phyloP scores from a whole-genome alignment of 2,888 invertebrate species.

The Dorcus parallelipipedus region DNA sequence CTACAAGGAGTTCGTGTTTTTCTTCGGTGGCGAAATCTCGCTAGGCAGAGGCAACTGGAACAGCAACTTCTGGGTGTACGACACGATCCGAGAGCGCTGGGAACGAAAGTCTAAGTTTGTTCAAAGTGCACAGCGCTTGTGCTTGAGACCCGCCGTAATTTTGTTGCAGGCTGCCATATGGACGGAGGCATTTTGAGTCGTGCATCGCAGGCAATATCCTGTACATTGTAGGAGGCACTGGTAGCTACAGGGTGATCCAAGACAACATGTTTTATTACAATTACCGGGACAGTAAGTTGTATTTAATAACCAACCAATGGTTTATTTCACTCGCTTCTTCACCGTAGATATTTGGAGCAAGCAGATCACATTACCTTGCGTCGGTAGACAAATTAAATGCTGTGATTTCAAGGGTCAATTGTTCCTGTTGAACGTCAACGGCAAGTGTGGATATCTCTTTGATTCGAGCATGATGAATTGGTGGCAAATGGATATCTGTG shows the following conservation, averaged over 20 bases:
- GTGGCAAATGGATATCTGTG: slow-evolving; percentile 26
- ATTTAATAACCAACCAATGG: not conserved
- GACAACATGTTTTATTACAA: slow-evolving; percentile 42
- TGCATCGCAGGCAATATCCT: slow-evolving; percentile 38
- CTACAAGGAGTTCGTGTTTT: slow-evolving; percentile 40
- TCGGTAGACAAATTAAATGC: slow-evolving; percentile 34
- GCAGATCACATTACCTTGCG: slow-evolving; percentile 32
- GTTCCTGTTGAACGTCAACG: slow-evolving; percentile 33
- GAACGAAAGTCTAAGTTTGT: slow-evolving; percentile 28
- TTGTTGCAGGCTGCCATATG: slow-evolving; percentile 34
- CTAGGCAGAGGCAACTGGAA: slow-evolving; percentile 43
- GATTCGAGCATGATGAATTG: slow-evolving; percentile 23
- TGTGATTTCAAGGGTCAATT: slow-evolving; percentile 36
- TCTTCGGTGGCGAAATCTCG: slow-evolving; percentile 43
- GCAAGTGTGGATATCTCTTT: slow-evolving; percentile 35
- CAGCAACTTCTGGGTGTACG: slow-evolving; percentile 39
- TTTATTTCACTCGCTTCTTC: not conserved
- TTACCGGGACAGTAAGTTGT: slow-evolving; percentile 30
- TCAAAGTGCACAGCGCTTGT: not conserved
- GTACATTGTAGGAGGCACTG: slow-evolving; percentile 43
- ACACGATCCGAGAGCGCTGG: slow-evolving; percentile 40
- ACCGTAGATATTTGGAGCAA: slow-evolving; percentile 35
- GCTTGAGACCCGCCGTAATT: not conserved
- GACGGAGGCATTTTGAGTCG: slow-evolving; percentile 43
- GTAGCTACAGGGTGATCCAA: slow-evolving; percentile 38